Evolutionary conservation across 2,888 invertebrate species (phyloP).

Genomic region (Temnothorax rugatulus): DNA sequence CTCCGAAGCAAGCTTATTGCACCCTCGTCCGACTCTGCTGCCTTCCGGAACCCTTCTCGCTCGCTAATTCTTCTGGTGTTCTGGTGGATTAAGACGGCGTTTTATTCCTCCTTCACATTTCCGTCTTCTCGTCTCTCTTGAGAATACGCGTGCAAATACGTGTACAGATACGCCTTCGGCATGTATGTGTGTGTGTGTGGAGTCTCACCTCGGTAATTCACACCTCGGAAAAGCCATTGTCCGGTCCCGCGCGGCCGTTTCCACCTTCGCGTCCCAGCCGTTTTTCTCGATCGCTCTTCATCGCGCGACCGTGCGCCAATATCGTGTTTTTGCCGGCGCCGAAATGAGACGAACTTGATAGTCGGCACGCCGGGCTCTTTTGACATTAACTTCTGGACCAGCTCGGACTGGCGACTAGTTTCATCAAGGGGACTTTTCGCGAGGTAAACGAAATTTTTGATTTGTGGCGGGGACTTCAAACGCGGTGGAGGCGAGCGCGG

Average conservation of each 20-base stretch:
- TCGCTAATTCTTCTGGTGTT: constrained; percentile 31
- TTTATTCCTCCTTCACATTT: constrained; percentile 11
- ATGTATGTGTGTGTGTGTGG: too few species aligned
- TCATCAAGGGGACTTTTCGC: constrained; percentile 26
- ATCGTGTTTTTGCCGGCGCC: constrained; percentile 23
- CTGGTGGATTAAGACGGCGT: background rate
- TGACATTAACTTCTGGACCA: constrained; percentile 58
- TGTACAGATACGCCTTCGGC: background rate
- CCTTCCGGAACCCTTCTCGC: constrained; percentile 22
- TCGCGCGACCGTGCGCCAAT: constrained; percentile 30
- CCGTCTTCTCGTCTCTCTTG: background rate
- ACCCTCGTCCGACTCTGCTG: constrained; percentile 42
- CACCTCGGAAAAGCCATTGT: constrained; percentile 8
- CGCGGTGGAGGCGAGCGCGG: constrained; percentile 18
- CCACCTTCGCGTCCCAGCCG: background rate
- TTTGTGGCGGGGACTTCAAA: constrained; percentile 53
- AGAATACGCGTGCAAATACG: background rate
- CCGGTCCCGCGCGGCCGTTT: background rate
- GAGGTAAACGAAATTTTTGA: constrained; percentile 53
- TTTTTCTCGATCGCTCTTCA: constrained; percentile 33
- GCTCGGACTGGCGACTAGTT: background rate
- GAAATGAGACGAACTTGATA: constrained; percentile 4
- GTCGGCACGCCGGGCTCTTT: constrained; percentile 36
- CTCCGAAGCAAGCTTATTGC: constrained; percentile 70
- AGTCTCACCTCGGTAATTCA: background rate